Percentiles rank a stretch among this genome's conserved stretches.
These are phyloP conservation scores for Nemopilema nomurai DNA, from an alignment of 30 jellyfish, hydroid and myxozoan species.

Conservation along the genomic window DNA sequence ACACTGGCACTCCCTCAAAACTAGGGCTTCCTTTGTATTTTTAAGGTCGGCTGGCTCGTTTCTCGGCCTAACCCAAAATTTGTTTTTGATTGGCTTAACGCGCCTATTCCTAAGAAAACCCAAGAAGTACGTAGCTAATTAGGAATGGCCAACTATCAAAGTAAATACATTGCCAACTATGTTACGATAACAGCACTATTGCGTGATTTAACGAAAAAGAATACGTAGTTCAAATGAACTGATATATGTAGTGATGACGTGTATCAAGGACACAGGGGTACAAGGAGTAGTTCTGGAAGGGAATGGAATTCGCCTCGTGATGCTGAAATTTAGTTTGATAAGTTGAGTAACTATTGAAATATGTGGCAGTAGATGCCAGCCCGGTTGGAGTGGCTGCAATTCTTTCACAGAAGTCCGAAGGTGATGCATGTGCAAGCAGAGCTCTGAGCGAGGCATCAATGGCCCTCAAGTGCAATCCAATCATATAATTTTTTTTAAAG, in stretches of 20 bases:
- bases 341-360: constrained; percentile 31
- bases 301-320: constrained; percentile 3
- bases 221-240: too few relatives aligned
- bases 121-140: constrained; percentile 27
- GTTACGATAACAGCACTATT: constrained; percentile 28
- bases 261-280: too few relatives aligned
- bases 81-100: constrained; percentile 11
- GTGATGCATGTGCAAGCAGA: too few relatives aligned
- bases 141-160: constrained; percentile 20
- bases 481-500: too few relatives aligned
- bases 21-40: too few relatives aligned
- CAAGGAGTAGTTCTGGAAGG: constrained; percentile 7
- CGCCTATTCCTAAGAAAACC: constrained; percentile 12
- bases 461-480: too few relatives aligned
- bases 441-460: too few relatives aligned
- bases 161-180: constrained; percentile 23
- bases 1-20: constrained; percentile 11
- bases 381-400: constrained; percentile 66
- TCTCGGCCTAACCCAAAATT: constrained; percentile 27
- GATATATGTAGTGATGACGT: too few relatives aligned
- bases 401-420: constrained; percentile 36
- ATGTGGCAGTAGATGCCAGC: constrained; percentile 53
- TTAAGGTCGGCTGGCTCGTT: constrained; percentile 6
- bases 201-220: constrained; percentile 16
- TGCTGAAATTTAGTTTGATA: constrained; percentile 11